These are phyloP conservation scores for Bombus superbus DNA, from an alignment of 1,140 invertebrate genomes.

Conservation along the genomic window DNA sequence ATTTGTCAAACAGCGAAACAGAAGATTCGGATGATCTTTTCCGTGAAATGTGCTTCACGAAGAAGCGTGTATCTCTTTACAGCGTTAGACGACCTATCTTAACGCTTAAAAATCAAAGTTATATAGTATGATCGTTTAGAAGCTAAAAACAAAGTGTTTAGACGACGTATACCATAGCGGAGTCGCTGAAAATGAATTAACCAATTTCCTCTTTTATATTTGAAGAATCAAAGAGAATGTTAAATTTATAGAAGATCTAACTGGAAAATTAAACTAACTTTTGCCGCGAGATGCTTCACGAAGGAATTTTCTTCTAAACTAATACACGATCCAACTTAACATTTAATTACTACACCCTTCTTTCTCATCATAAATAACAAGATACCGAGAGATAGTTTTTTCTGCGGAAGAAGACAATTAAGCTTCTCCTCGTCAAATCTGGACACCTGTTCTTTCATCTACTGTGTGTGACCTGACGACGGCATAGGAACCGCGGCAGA, in stretches of 20 bases:
- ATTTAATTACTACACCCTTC: not conserved
- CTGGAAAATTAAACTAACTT: not conserved
- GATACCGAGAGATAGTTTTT: not conserved
- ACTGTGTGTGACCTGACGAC: slow-evolving; percentile 2
- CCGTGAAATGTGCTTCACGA: not conserved
- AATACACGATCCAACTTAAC: not conserved
- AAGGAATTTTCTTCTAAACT: not conserved
- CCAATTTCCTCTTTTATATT: not conserved
- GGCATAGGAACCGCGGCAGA: not conserved
- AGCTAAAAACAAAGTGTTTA: no score
- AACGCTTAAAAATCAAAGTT: not conserved
- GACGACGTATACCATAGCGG: no score
- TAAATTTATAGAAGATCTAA: not conserved
- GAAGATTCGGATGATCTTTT: not conserved
- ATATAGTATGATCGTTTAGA: no score
- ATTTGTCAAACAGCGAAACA: not conserved
- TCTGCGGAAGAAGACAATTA: slow-evolving; percentile 18
- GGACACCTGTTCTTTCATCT: slow-evolving; percentile 26
- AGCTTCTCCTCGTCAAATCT: slow-evolving; percentile 21
- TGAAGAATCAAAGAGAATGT: not conserved
- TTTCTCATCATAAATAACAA: not conserved
- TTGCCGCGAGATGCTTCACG: not conserved
- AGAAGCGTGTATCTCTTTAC: not conserved
- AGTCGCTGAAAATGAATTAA: no score
- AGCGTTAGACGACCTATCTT: not conserved